A percentile compares a stretch with the other conserved stretches of the same genome.
Conservation (phyloP, 2,888 invertebrate species). For the Ecdyonurus torrentis region DNA sequence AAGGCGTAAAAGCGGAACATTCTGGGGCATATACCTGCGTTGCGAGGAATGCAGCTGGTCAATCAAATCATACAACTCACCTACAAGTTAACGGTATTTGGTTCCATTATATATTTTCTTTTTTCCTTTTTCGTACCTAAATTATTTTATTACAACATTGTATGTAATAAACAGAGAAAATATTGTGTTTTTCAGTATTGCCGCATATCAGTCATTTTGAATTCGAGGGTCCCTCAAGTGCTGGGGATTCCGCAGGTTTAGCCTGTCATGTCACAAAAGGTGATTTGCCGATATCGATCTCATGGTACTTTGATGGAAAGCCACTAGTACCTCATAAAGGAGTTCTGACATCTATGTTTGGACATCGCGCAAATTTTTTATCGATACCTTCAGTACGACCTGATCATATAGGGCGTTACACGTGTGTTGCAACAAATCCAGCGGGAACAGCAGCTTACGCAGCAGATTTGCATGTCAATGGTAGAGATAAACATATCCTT, state of each 20-base stretch:
- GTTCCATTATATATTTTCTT: neutral
- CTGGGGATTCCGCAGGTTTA: conserved; percentile 51
- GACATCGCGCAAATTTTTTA: conserved; percentile 13
- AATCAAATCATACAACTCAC: conserved; percentile 46
- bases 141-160: too few species aligned
- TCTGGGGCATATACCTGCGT: conserved; percentile 59
- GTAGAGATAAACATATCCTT: too few species aligned
- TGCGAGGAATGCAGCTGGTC: conserved; percentile 54
- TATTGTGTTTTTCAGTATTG: conserved; percentile 35
- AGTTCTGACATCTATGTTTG: neutral
- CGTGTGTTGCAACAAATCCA: conserved; percentile 42
- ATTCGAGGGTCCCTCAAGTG: conserved; percentile 38
- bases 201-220: conserved; percentile 46
- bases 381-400: conserved; percentile 36
- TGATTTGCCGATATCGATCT: conserved; percentile 46
- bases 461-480: conserved; percentile 46
- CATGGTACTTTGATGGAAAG: conserved; percentile 41
- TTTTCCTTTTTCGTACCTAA: too few species aligned
- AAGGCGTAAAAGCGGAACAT: conserved; percentile 53
- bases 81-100: conserved; percentile 51
- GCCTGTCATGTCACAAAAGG: conserved; percentile 54
- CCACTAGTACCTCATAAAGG: conserved; percentile 15
- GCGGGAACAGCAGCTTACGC: conserved; percentile 44
- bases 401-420: conserved; percentile 44
- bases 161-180: conserved; percentile 2